Conservation (phyloP, 2,888 invertebrate species). For the Calephelis perditalis region DNA sequence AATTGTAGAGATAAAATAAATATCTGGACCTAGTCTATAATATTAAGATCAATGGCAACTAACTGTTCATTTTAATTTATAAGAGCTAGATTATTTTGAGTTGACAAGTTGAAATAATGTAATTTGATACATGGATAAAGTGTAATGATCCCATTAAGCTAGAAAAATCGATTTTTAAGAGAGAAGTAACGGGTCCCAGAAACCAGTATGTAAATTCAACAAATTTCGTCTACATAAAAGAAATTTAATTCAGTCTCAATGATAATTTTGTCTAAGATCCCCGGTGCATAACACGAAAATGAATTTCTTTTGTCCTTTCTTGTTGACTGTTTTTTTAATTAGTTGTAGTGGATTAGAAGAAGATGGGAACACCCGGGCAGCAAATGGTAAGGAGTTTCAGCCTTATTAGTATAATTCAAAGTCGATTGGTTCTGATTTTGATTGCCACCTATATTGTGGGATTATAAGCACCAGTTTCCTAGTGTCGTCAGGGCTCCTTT, state of each 20-base stretch:
- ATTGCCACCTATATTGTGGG: too few relatives aligned
- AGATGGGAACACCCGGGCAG: neutral
- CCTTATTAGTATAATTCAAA: too few relatives aligned
- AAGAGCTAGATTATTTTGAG: neutral
- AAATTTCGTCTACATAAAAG: neutral
- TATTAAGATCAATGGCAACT: too few relatives aligned
- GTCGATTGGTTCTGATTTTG: too few relatives aligned
- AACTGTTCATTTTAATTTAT: too few relatives aligned
- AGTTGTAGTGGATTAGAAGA: neutral
- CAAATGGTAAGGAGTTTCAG: neutral
- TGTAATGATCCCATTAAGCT: constrained; percentile 1
- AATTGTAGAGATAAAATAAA: too few relatives aligned
- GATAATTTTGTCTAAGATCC: neutral
- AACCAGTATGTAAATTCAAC: neutral
- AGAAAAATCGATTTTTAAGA: neutral
- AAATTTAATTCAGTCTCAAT: neutral
- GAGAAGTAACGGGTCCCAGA: neutral
- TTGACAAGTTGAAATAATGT: neutral
- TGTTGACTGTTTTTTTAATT: neutral
- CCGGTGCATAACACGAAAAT: neutral
- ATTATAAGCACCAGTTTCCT: too few relatives aligned
- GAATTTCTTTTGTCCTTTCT: neutral
- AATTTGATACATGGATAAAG: neutral
- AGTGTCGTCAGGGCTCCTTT: too few relatives aligned
- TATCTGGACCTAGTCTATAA: too few relatives aligned